A percentile compares a stretch with the other conserved stretches of the same genome.
phyloP scores from a whole-genome alignment of 2,888 invertebrate species.

The Pandemis heparana region DNA sequence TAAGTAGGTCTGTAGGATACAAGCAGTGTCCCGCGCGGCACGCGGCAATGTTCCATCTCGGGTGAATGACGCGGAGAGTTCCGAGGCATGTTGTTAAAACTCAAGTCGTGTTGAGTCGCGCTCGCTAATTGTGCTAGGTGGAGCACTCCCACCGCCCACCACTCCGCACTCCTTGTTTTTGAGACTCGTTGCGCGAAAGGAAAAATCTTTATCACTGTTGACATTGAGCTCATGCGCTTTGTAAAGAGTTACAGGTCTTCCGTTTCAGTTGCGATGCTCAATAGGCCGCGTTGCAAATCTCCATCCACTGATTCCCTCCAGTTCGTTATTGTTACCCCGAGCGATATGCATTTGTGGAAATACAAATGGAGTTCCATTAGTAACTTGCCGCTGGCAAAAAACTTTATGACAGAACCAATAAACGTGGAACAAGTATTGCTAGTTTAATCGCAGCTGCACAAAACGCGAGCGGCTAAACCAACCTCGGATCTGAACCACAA shows the following conservation, averaged over 20 bases:
- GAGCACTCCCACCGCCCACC: slow-evolving; percentile 61
- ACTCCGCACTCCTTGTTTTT: slow-evolving; percentile 74
- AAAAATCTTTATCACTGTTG: slow-evolving; percentile 75
- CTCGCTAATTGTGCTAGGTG: slow-evolving; percentile 82
- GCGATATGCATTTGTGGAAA: slow-evolving; percentile 9
- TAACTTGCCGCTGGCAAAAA: slow-evolving; percentile 44
- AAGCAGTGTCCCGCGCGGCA: slow-evolving; percentile 56
- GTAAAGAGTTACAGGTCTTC: slow-evolving; percentile 50
- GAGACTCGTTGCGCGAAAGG: slow-evolving; percentile 65
- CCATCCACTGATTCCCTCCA: not conserved
- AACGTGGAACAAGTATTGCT: slow-evolving; percentile 78
- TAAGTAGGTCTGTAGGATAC: slow-evolving; percentile 63
- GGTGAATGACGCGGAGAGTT: slow-evolving; percentile 80
- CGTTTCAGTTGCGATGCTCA: slow-evolving; percentile 38
- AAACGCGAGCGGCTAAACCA: slow-evolving; percentile 79
- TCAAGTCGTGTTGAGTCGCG: slow-evolving; percentile 82
- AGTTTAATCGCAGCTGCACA: slow-evolving; percentile 81
- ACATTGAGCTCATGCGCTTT: slow-evolving; percentile 71
- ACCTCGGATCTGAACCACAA: slow-evolving; percentile 80
- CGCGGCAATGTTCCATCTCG: slow-evolving; percentile 62
- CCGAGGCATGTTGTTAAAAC: slow-evolving; percentile 81
- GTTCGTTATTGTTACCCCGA: slow-evolving; percentile 9
- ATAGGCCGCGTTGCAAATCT: not conserved
- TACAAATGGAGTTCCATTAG: slow-evolving; percentile 13
- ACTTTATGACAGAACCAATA: slow-evolving; percentile 71